Conservation (phyloP, 2,888 invertebrate genomes). For the Ernsta delagoae region DNA sequence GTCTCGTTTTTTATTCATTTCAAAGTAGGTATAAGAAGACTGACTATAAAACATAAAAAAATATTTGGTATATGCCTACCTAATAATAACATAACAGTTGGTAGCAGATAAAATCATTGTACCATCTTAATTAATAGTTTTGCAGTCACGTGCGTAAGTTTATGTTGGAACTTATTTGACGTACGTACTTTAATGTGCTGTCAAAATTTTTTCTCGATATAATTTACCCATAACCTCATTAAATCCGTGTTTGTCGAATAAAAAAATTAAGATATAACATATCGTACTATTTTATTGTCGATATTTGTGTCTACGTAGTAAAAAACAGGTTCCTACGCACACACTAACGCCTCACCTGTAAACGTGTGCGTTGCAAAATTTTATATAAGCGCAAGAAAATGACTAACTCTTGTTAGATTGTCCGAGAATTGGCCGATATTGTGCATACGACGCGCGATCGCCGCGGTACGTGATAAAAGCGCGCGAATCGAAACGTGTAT, state of each 20-base stretch:
- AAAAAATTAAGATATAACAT: background rate
- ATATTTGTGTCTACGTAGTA: conserved; percentile 15
- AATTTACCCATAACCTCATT: background rate
- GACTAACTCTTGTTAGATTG: conserved; percentile 32
- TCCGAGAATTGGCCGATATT: conserved; percentile 38
- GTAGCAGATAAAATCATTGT: background rate
- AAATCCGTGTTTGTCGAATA: conserved; percentile 9
- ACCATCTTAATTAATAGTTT: background rate
- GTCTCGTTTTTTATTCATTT: too few species aligned
- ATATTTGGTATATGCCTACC: too few species aligned
- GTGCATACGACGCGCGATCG: conserved; percentile 14
- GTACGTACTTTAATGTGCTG: background rate
- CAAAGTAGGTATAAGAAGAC: too few species aligned
- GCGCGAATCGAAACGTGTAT: conserved; percentile 34
- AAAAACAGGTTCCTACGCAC: conserved; percentile 36
- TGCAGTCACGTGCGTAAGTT: background rate
- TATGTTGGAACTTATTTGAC: too few species aligned
- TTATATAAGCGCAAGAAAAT: conserved; percentile 37
- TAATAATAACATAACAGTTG: too few species aligned
- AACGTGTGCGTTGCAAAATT: conserved; percentile 39
- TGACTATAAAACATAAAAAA: too few species aligned
- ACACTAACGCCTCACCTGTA: conserved; percentile 1
- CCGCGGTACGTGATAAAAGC: conserved; percentile 26
- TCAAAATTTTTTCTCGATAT: conserved; percentile 14
- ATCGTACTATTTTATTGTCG: conserved; percentile 10